Base-by-base conservation (phyloP, 2,113 vertebrate species). In the Himantopus leucocephalus region DNA sequence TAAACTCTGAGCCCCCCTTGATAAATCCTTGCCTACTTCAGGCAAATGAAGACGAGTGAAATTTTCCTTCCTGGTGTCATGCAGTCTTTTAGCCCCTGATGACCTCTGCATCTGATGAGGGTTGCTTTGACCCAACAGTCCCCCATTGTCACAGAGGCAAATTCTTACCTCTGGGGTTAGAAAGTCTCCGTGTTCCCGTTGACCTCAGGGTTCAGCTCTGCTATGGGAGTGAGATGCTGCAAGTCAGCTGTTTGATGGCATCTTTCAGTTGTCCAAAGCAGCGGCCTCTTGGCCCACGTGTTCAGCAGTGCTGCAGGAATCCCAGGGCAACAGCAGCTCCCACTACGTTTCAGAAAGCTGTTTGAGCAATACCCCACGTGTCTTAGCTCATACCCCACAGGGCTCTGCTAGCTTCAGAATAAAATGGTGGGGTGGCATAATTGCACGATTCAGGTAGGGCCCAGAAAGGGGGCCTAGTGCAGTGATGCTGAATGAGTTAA, bases 101-200 rank as follows among this genome's bases (percentile, higher is more conserved):
- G 80, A 63, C 64, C 32, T 64, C 8, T 3, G 37, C 29, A 66
- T 80, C 18, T 37, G 45, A 34, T 72, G 52, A 30, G 37, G 37
- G 18, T 55, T 91, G 22, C 47, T 92, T 84, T 81, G 80, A 84
- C 63, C 23, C 64, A 74, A 19, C 2, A 88, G 17, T 5, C 32
- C 17, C 29, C 74, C 35, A 68, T 80, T 2, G 4, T 67, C 63
- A 89, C 0, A 0, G 26, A 67, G 47, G 56, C 52, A 85, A 72
- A 85, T 95, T 75, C 64, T 75, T 71, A 21, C 60, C 30, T 43
- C 59, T 39, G 60, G 27, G 45, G 30, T 91, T 77, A 29, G 56
- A 80, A 92, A 82, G 48, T 45, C 24, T 82, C 39, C 11, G 0
- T 0, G 2, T 68, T 93, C 52, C 70, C 0, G 0, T 1, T 59